Evolutionary conservation across 2,113 vertebrate species (phyloP).

Genomic region (Stictonetta naevosa): DNA sequence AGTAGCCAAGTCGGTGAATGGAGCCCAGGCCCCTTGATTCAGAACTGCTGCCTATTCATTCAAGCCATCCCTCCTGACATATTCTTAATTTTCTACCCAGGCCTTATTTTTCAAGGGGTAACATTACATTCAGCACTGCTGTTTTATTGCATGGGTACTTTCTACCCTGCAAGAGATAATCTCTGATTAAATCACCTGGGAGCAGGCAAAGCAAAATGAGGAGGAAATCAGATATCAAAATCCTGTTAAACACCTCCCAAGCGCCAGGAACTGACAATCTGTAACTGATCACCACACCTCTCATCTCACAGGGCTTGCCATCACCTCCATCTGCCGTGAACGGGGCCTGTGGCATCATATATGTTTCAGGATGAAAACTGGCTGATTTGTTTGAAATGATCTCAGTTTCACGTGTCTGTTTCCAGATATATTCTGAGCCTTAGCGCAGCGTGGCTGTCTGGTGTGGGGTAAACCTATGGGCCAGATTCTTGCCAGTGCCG

Average conservation of each 20-base stretch:
- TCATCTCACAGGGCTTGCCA: neutral
- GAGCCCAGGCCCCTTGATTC: neutral
- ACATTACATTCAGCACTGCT: neutral
- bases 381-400: neutral
- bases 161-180: neutral
- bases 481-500: neutral
- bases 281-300: neutral
- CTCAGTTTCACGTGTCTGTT: neutral
- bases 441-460: neutral
- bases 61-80: neutral
- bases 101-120: neutral
- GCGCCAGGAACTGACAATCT: neutral
- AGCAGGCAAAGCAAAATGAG: slow-evolving; percentile 6
- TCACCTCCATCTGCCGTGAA: neutral
- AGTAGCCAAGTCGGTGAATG: neutral
- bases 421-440: neutral
- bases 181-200: slow-evolving; percentile 7
- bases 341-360: rapidly evolving
- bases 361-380: neutral
- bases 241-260: neutral
- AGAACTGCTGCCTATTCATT: neutral
- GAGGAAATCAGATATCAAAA: slow-evolving; percentile 36
- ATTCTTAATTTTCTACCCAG: neutral
- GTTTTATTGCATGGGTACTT: neutral
- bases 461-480: neutral